Evolutionary conservation across 2,888 invertebrate species (phyloP), one percentile per base, ranked within the genome.

Genomic region (Plebejus melissa): DNA sequence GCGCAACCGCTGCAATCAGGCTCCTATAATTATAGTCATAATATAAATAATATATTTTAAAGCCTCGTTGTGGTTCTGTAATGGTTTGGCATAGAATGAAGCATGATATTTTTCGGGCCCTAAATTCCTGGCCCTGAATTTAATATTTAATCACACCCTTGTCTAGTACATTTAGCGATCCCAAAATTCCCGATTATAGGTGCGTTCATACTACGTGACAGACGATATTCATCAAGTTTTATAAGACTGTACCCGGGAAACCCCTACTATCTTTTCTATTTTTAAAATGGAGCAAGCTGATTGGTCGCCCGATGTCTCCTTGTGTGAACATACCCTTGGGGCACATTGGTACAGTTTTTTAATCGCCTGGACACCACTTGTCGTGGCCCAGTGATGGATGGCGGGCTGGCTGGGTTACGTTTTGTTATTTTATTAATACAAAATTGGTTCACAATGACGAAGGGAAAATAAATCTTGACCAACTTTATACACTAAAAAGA

Each of bases 391-490:
- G 88, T 93, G 93, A 93, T 93, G 91, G 93, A 93, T 93, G 90
- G 85, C 85, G 87, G 78, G 77, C 76, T 75, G 83, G 83, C 83
- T 81, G 87, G 89, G 90, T 90, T 92, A 89, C 89, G 91, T 92
- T 92, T 91, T 91, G 93, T 93, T 92, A 90, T 93, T 92, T 92
- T 93, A 92, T 93, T 93, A 93, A 91, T 93, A 91, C 92, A 88
- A 90, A 93, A 93, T 93, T 92, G 92, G 91, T 86, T 84, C 85
- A 85, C 87, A 83, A 88, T 93, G 93, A 93, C 91, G 89, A 81
- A 82, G 84, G 83, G 83, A 84, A 89, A 91, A 90, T 83, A 81
- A 75, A 69, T 82, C 81, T 82, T 83, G 36, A 38, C 75, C 72
- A 77, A 74, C 76, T 76, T 77, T 65, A 70, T 69, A 72, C 16